phyloP scores from a whole-genome alignment of 37 sponge, comb jelly and placozoan species.

The Beroe forskalii region DNA sequence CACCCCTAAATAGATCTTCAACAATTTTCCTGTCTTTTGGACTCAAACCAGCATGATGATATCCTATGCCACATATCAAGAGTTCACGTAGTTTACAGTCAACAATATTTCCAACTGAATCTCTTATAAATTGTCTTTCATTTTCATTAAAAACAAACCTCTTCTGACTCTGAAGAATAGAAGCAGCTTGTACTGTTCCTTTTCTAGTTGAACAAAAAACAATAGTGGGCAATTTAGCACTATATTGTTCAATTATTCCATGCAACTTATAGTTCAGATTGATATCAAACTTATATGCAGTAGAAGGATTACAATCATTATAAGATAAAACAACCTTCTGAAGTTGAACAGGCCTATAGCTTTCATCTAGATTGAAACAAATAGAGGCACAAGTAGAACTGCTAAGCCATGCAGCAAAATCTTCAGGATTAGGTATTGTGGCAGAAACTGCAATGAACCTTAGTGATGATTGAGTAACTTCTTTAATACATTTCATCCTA shows the following conservation, averaged over 20 bases:
- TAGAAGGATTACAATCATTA: slow-evolving; percentile 68
- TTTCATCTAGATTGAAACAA: slow-evolving; percentile 82
- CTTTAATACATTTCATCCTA: slow-evolving; percentile 82
- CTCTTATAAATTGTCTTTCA: slow-evolving; percentile 1
- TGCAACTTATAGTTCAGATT: slow-evolving; percentile 89
- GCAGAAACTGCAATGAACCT: slow-evolving; percentile 97
- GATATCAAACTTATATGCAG: slow-evolving; percentile 92
- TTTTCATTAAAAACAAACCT: slow-evolving; percentile 72
- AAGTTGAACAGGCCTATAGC: slow-evolving; percentile 90
- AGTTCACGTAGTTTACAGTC: slow-evolving; percentile 70
- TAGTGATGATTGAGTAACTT: slow-evolving; percentile 46
- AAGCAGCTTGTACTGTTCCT: slow-evolving; percentile 92
- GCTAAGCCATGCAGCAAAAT: slow-evolving; percentile 91
- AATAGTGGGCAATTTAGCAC: neutral
- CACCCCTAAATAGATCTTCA: slow-evolving; percentile 81
- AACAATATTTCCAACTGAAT: slow-evolving; percentile 12
- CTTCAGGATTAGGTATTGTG: slow-evolving; percentile 91
- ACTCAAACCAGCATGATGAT: slow-evolving; percentile 97
- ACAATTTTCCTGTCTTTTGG: slow-evolving; percentile 79
- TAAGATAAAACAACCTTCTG: slow-evolving; percentile 90
- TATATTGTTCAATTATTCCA: slow-evolving; percentile 85
- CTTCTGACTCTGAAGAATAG: slow-evolving; percentile 82
- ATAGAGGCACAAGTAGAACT: slow-evolving; percentile 34
- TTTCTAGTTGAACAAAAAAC: slow-evolving; percentile 98
- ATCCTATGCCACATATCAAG: slow-evolving; percentile 86